Conservation (phyloP, 53 echinoderm and acorn worm genomes). For the Mesocentrotus franciscanus region DNA sequence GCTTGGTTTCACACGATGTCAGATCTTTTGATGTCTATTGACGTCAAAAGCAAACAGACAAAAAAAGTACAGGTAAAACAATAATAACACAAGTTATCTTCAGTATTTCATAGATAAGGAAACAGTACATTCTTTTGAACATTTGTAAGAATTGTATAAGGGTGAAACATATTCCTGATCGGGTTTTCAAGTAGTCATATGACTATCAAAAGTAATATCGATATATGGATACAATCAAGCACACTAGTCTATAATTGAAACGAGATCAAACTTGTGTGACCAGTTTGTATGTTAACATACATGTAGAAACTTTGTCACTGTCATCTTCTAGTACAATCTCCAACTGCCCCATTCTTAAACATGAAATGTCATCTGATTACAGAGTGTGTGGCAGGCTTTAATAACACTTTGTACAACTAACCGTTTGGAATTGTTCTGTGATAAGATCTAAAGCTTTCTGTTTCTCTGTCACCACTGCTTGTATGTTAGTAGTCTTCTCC, state of each 20-base stretch:
- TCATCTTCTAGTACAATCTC: no score
- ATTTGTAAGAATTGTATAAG: background rate
- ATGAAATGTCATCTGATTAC: no score
- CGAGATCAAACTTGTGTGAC: background rate
- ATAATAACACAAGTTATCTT: no score
- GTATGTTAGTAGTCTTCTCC: slow-evolving; percentile 68
- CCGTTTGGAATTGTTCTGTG: slow-evolving; percentile 74
- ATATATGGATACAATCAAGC: background rate
- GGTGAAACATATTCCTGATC: no score
- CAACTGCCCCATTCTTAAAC: no score
- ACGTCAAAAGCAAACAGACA: background rate
- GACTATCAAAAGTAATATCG: no score
- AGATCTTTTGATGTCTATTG: slow-evolving; percentile 61
- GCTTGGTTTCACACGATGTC: slow-evolving; percentile 55
- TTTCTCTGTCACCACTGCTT: slow-evolving; percentile 68
- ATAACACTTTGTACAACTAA: background rate
- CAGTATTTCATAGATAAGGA: background rate
- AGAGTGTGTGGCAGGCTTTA: background rate
- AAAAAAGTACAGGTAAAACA: background rate
- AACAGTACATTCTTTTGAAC: background rate
- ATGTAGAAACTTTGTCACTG: no score
- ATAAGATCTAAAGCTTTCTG: slow-evolving; percentile 63
- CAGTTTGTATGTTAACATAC: background rate
- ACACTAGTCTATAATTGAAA: background rate
- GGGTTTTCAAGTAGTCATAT: no score